Evolutionary conservation across 2,888 invertebrate species (phyloP).

Genomic region (Epirrhoe tristata): DNA sequence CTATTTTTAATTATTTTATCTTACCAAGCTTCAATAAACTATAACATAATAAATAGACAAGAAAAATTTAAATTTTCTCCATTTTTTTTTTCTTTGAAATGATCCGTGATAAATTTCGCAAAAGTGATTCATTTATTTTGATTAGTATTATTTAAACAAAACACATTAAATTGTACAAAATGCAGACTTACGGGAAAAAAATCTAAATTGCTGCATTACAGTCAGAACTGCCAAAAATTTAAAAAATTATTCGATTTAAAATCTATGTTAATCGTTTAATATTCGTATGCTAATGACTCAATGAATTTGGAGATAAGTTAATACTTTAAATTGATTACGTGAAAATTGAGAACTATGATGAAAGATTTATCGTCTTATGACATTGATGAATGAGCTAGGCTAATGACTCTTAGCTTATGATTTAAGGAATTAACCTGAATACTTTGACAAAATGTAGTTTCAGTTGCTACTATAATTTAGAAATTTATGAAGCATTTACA

Average conservation of each 20-base stretch:
- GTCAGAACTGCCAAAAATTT: conserved; percentile 25
- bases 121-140: conserved; percentile 14
- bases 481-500: neutral
- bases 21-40: too few relatives aligned
- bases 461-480: neutral
- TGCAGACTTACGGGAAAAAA: conserved; percentile 16
- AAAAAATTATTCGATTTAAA: conserved; percentile 24
- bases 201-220: conserved; percentile 31
- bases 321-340: conserved; percentile 41
- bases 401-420: conserved; percentile 31
- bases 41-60: too few relatives aligned
- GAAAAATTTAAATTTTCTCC: too few relatives aligned
- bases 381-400: conserved; percentile 50
- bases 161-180: conserved; percentile 24
- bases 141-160: conserved; percentile 16
- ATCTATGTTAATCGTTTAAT: conserved; percentile 30
- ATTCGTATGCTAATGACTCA: conserved; percentile 28
- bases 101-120: too few relatives aligned
- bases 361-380: conserved; percentile 52
- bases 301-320: conserved; percentile 31
- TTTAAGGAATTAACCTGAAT: conserved; percentile 29
- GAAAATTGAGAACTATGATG: conserved; percentile 40
- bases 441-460: conserved; percentile 2
- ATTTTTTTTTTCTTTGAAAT: too few relatives aligned
- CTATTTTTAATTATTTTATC: too few relatives aligned